Conservation (phyloP, 23 tunicate genomes). For the Pegea sp. region DNA sequence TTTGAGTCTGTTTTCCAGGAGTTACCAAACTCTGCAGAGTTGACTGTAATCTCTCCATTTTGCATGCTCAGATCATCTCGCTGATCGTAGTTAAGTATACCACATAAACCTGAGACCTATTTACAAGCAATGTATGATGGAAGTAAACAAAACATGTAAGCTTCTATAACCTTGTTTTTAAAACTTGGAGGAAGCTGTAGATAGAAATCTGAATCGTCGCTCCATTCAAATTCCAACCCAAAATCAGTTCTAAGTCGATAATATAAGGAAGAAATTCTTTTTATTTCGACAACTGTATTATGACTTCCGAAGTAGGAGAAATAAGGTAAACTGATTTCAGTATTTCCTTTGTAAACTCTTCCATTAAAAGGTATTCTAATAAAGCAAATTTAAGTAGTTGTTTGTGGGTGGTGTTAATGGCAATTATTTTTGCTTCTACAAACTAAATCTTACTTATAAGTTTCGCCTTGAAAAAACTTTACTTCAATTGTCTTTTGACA, state of each 20-base stretch:
- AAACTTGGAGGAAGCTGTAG: conserved; percentile 10
- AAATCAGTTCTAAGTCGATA: conserved; percentile 7
- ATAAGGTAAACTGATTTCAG: conserved; percentile 25
- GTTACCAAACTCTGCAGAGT: conserved; percentile 43
- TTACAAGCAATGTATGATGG: too few relatives aligned
- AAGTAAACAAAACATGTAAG: too few relatives aligned
- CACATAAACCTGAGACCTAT: conserved; percentile 39
- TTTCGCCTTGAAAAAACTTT: conserved; percentile 9
- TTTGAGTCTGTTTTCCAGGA: conserved; percentile 32
- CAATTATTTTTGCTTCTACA: too few relatives aligned
- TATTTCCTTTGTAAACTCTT: conserved; percentile 12
- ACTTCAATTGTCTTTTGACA: conserved; percentile 34
- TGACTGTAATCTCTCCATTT: conserved; percentile 5
- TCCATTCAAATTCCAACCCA: conserved; percentile 34
- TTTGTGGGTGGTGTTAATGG: too few relatives aligned
- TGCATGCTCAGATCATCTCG: conserved; percentile 42
- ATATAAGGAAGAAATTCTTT: conserved; percentile 15
- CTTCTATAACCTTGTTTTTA: conserved; percentile 16
- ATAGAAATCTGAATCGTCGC: conserved; percentile 27
- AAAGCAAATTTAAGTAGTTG: too few relatives aligned
- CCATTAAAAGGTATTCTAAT: too few relatives aligned
- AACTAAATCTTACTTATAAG: not conserved
- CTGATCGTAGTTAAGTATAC: conserved; percentile 23
- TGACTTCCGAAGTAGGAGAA: too few relatives aligned
- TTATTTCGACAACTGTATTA: conserved; percentile 1